phyloP scores from a whole-genome alignment of 2,797 vertebrate genomes.

The Argyrosomus regius region DNA sequence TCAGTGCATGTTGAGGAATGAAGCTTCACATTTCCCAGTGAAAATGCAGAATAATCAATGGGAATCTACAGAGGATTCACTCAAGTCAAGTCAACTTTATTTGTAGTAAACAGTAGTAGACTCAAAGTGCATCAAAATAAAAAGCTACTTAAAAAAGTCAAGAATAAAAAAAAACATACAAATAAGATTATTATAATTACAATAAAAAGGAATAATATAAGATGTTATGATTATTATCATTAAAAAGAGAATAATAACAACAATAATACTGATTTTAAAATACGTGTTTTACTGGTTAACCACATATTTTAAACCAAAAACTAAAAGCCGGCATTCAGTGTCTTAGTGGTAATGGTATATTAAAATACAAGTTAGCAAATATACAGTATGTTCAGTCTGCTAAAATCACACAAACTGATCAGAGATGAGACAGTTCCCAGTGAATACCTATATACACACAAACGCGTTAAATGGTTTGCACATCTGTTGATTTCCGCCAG shows the following conservation, averaged over 20 bases:
- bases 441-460: background rate
- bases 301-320: no score
- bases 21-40: background rate
- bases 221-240: no score
- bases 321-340: background rate
- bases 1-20: background rate
- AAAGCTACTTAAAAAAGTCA: no score
- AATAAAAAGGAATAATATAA: no score
- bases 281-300: no score
- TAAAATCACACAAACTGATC: constrained; percentile 10
- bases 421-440: background rate
- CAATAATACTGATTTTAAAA: no score
- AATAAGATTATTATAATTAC: no score
- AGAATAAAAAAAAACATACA: no score
- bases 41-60: background rate
- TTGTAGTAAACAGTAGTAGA: no score
- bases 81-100: no score
- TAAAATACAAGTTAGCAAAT: background rate
- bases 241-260: no score
- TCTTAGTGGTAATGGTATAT: background rate
- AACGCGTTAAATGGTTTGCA: constrained; percentile 51
- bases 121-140: no score
- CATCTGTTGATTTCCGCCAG: constrained; percentile 73
- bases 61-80: background rate
- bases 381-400: background rate